phyloP scores from a whole-genome alignment of 2,888 invertebrate species.

The Tiphia femorata region DNA sequence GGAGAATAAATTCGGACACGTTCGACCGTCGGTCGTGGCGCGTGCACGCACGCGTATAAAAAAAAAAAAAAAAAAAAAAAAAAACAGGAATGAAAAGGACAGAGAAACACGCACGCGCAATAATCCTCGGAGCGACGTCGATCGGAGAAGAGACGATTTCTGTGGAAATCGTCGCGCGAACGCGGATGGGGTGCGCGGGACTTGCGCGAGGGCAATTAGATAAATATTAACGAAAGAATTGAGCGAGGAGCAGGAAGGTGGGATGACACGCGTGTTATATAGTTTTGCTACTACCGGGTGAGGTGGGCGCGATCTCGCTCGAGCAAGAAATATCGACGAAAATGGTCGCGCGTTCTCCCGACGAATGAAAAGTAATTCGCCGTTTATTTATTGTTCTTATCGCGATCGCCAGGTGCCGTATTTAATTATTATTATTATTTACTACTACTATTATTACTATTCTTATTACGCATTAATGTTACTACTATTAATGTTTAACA shows the following conservation, averaged over 20 bases:
- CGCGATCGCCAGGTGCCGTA: conserved; percentile 15
- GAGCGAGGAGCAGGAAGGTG: conserved; percentile 1
- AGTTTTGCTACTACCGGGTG: conserved; percentile 39
- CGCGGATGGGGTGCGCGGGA: too few relatives aligned
- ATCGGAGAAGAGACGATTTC: too few relatives aligned
- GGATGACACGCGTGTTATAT: conserved; percentile 36
- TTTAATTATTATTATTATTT: conserved; percentile 22
- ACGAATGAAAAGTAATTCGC: conserved; percentile 23
- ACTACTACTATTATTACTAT: conserved; percentile 34
- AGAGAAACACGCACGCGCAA: conserved; percentile 1
- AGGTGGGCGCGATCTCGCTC: conserved; percentile 26
- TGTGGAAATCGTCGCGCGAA: background rate
- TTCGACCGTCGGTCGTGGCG: conserved; percentile 18
- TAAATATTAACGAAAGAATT: too few relatives aligned
- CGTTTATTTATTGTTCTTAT: conserved; percentile 31
- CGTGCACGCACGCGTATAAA: conserved; percentile 14
- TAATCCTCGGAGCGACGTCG: too few relatives aligned
- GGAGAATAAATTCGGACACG: conserved; percentile 8
- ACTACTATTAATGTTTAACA: conserved; percentile 22
- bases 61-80: conserved; percentile 33
- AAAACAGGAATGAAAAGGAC: background rate
- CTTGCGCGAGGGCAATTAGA: too few relatives aligned
- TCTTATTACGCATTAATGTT: conserved; percentile 30
- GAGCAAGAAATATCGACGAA: too few relatives aligned
- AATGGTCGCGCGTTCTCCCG: too few relatives aligned